A percentile compares a stretch with the other conserved stretches of the same genome.
These are phyloP conservation scores for Napeogenes inachia DNA, from an alignment of 2,888 invertebrate species.

Conservation along the genomic window DNA sequence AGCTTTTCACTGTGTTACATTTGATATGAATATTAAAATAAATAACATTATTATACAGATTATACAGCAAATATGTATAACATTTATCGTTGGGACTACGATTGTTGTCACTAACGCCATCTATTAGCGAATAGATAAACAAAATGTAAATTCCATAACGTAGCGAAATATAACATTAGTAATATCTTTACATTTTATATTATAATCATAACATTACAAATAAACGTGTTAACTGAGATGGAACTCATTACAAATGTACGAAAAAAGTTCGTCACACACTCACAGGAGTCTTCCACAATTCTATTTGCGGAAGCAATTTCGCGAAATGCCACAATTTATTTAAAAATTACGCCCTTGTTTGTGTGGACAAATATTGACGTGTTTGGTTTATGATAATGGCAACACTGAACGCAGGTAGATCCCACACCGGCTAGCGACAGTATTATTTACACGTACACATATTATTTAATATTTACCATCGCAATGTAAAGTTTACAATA, in stretches of 20 bases:
- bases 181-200: background rate
- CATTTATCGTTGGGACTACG: background rate
- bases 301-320: slow-evolving; percentile 76
- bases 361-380: slow-evolving; percentile 76
- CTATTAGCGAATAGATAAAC: slow-evolving; percentile 21
- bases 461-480: slow-evolving; percentile 75
- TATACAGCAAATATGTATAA: no score
- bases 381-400: slow-evolving; percentile 78
- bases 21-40: no score
- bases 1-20: no score
- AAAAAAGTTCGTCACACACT: slow-evolving; percentile 69
- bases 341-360: slow-evolving; percentile 78
- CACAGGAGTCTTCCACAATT: slow-evolving; percentile 64
- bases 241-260: slow-evolving; percentile 50
- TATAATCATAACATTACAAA: no score
- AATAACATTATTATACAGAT: no score
- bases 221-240: background rate
- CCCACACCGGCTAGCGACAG: slow-evolving; percentile 60
- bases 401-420: slow-evolving; percentile 70
- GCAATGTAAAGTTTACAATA: slow-evolving; percentile 74
- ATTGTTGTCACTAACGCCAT: slow-evolving; percentile 24
- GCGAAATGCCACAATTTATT: slow-evolving; percentile 78
- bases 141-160: slow-evolving; percentile 5
- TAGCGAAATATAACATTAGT: slow-evolving; percentile 3
- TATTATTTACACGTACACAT: slow-evolving; percentile 71